Base-by-base conservation (phyloP, 2,113 vertebrate species). In the Oreochromis aureus region DNA sequence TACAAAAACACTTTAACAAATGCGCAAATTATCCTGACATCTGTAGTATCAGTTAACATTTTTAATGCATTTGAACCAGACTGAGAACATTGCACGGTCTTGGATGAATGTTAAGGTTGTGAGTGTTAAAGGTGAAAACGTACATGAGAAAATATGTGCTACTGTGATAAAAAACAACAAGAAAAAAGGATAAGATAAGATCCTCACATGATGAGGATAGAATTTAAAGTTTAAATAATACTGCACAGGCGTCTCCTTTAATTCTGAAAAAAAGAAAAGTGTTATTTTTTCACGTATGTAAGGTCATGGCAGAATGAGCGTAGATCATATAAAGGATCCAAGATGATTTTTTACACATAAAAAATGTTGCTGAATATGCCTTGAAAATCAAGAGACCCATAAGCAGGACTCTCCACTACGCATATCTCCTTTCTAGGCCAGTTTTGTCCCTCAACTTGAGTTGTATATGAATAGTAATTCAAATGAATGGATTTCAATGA, bases 231-330 rank as follows among this genome's bases (percentile, higher is more conserved):
- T 76, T 48, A 76, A 48, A 76, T 30, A 76, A 76, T 48, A 30
- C 6, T 76, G 15, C 5, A 19, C 2, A 30, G 22, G 15, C 0
- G 0, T 27, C 1, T 19, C 44, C 46, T 51, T 76, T 76, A 11
- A 32, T 30, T 76, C 44, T 18, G 24, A 27, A 12, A 30, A 59
- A 81, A 71, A 24, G 8, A 58, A 19, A 36, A 66, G 32, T 11
- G 41, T 48, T 48, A 2, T 30, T 48, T 48, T 76, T 19, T 27
- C 15, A 48, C 71, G 0, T 5, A 1, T 18, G 27, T 78, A 78
- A 78, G 46, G 46, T 51, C 16, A 2, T n/a, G 15, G 71, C 16
- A 32, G 46, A 51, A 76, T 76, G 16, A 76, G 16, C 5, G 0
- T 12, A 78, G 46, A 8, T 51, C 3, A 12, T 3, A 4, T 19